These are phyloP conservation scores for Euspilapteryx auroguttella DNA, from an alignment of 2,888 invertebrate species.

Conservation along the genomic window DNA sequence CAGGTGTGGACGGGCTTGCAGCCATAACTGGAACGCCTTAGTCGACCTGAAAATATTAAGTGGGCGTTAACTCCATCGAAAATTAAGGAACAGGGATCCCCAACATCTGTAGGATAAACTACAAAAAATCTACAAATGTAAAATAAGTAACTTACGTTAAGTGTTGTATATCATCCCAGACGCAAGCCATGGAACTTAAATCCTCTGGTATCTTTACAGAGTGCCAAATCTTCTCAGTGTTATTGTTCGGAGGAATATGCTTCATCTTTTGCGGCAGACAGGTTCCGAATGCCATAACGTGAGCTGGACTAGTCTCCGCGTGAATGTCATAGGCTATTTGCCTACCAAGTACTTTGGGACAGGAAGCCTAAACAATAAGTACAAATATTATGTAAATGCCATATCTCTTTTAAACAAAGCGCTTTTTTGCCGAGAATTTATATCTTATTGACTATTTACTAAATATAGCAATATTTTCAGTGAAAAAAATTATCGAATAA, in stretches of 20 bases:
- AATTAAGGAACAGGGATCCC: too few relatives aligned
- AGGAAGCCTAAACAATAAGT: slow-evolving; percentile 26
- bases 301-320: slow-evolving; percentile 46
- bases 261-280: slow-evolving; percentile 49
- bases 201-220: slow-evolving; percentile 57
- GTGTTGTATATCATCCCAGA: slow-evolving; percentile 66
- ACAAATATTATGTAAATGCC: too few relatives aligned
- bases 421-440: too few relatives aligned
- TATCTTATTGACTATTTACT: too few relatives aligned
- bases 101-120: too few relatives aligned
- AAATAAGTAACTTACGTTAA: slow-evolving; percentile 37
- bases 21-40: slow-evolving; percentile 37
- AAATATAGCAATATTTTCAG: too few relatives aligned
- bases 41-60: slow-evolving; percentile 26
- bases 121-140: too few relatives aligned
- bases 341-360: slow-evolving; percentile 42
- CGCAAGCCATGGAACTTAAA: slow-evolving; percentile 60
- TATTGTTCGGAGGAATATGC: slow-evolving; percentile 54
- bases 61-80: not conserved
- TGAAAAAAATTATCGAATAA: too few relatives aligned
- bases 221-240: slow-evolving; percentile 56
- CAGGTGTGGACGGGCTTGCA: slow-evolving; percentile 23
- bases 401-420: too few relatives aligned
- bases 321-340: slow-evolving; percentile 49
- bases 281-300: slow-evolving; percentile 51